Conservation (phyloP, 2,888 invertebrate genomes). For the Drosophila melanosoma region DNA sequence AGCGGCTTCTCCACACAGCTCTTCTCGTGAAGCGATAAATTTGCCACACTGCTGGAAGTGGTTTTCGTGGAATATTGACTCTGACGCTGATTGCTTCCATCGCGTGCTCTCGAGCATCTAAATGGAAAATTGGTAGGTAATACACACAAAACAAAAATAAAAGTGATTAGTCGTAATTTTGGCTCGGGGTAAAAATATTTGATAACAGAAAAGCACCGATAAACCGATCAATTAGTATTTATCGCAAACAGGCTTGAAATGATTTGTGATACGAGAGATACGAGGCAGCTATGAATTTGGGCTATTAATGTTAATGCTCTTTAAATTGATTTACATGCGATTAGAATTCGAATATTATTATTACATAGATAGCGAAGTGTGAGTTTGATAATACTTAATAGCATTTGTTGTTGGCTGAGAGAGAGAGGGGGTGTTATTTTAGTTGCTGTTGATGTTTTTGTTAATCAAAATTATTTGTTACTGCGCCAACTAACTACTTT, state of each 20-base stretch:
- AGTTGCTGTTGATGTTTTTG: constrained; percentile 31
- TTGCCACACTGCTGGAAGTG: constrained; percentile 82
- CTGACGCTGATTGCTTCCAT: constrained; percentile 82
- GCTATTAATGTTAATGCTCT: constrained; percentile 12
- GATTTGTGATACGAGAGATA: constrained; percentile 13
- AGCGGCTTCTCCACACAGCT: constrained; percentile 77
- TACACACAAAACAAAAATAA: neutral
- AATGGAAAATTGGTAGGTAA: neutral
- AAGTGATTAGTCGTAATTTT: constrained; percentile 34
- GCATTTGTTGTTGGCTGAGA: constrained; percentile 16
- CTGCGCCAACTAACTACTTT: neutral
- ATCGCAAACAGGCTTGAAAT: constrained; percentile 23
- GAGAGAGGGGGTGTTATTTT: neutral
- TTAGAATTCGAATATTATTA: constrained; percentile 24
- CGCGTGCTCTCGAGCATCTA: constrained; percentile 81
- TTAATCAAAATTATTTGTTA: constrained; percentile 29
- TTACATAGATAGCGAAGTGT: constrained; percentile 17
- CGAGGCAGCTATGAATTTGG: neutral
- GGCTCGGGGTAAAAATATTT: constrained; percentile 22
- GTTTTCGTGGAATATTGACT: constrained; percentile 84
- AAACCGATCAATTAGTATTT: constrained; percentile 37
- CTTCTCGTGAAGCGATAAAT: constrained; percentile 74
- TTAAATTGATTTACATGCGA: constrained; percentile 59
- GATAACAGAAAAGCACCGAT: constrained; percentile 46
- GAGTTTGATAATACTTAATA: constrained; percentile 20